Evolutionary conservation across 2,888 invertebrate species (phyloP), one percentile per base, ranked within the genome.

Genomic region (Heliconius cydno): DNA sequence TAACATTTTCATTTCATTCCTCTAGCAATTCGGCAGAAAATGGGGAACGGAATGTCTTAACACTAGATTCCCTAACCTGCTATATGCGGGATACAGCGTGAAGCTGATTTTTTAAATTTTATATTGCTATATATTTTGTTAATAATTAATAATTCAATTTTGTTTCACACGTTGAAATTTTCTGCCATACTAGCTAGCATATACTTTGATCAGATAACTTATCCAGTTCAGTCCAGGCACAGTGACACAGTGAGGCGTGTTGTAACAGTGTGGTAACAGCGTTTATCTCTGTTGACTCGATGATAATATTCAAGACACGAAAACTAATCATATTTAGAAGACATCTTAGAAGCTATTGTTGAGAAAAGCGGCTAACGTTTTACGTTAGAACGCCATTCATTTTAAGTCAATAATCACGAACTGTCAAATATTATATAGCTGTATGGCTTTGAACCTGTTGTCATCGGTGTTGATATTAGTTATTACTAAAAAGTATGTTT

Each of bases 211-310:
- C 79, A 87, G 91, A 91, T 91, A 91, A 89, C 85, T 85, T 87
- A 87, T 86, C 85, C 85, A 84, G 86, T 84, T 81, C 83, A 89
- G 86, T 88, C 88, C 86, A n/a, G 60, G 75, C 89, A 88, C 86
- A 89, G 84, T 92, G 90, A 91, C 91, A 90, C 87, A 91, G 86
- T 90, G 86, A 85, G 86, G 80, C n/a, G 80, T 90, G 86, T 85
- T 82, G 90, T 90, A 91, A 92, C 86, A 86, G 84, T 90, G 88
- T 87, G 78, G 87, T 88, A 88, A 90, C 85, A 85, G 83, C 87
- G 87, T 89, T 89, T 89, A 85, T 85, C 76, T 76, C 83, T 88
- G 87, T 89, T 88, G 84, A 85, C 86, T 86, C 77, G 82, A 79
- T 83, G 81, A 84, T 84, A 82, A 80, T 80, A 68, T 5, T 63